These are phyloP conservation scores for Petroica traversi DNA, from an alignment of 2,113 vertebrate genomes.

Conservation along the genomic window DNA sequence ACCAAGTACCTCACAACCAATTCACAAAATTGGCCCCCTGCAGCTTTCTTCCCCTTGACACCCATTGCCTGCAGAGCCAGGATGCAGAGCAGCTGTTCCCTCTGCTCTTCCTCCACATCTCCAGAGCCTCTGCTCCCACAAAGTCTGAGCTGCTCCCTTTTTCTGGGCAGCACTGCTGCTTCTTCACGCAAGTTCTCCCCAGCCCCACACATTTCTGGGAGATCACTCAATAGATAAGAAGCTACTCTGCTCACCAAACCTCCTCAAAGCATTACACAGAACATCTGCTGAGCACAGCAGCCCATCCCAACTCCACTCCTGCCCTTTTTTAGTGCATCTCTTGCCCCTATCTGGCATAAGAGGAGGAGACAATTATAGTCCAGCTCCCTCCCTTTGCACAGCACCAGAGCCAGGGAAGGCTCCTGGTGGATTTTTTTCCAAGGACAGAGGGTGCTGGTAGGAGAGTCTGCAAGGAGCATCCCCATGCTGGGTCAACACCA, in stretches of 20 bases:
- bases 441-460: background rate
- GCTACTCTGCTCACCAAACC: background rate
- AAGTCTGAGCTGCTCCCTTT: background rate
- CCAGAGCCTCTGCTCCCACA: background rate
- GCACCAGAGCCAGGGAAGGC: background rate
- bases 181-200: fast-evolving
- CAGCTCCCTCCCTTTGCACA: background rate
- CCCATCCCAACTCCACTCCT: fast-evolving
- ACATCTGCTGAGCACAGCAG: background rate
- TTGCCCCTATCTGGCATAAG: background rate
- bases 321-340: background rate
- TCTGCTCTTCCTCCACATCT: background rate
- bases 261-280: background rate
- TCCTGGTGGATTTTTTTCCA: background rate
- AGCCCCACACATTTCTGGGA: fast-evolving
- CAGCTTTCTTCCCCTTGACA: background rate
- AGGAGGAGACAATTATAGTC: background rate
- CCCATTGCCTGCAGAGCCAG: background rate
- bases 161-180: background rate
- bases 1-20: background rate
- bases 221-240: background rate
- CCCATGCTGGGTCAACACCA: background rate
- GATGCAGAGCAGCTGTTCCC: background rate
- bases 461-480: background rate
- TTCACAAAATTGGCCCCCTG: background rate